phyloP scores from a whole-genome alignment of 2,888 invertebrate genomes.

The Pocota personata region DNA sequence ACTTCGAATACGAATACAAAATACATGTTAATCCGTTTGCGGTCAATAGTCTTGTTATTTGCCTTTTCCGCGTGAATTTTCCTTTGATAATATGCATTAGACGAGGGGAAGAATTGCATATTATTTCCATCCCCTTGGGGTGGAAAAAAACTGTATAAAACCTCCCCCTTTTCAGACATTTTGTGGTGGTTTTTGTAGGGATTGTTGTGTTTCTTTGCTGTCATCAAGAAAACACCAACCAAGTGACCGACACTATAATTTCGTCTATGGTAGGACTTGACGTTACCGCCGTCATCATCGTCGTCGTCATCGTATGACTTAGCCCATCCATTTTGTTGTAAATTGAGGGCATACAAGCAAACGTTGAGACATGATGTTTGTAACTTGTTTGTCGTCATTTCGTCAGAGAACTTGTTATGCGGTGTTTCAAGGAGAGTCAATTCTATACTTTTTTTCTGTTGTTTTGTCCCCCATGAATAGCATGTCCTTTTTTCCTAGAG shows the following conservation, averaged over 20 bases:
- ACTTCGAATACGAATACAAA: conserved; percentile 40
- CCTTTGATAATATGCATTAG: conserved; percentile 64
- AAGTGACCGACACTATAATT: conserved; percentile 64
- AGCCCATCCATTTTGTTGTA: conserved; percentile 56
- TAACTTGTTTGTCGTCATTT: conserved; percentile 66
- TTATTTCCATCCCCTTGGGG: conserved; percentile 50
- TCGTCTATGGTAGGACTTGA: conserved; percentile 23
- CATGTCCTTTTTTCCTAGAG: conserved; percentile 12
- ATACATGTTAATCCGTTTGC: conserved; percentile 61
- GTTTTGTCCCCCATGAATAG: conserved; percentile 11
- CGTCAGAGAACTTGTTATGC: conserved; percentile 69
- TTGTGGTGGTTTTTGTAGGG: conserved; percentile 22
- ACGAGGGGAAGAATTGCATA: conserved; percentile 37
- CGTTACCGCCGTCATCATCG: not conserved
- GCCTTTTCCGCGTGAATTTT: conserved; percentile 71
- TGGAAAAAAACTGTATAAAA: conserved; percentile 10
- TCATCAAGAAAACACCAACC: conserved; percentile 51
- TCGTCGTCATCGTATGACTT: not conserved
- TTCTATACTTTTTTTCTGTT: conserved; percentile 22
- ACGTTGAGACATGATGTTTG: conserved; percentile 70
- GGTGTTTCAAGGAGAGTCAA: conserved; percentile 54
- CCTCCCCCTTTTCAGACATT: not conserved
- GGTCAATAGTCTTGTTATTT: conserved; percentile 69
- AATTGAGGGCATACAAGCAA: conserved; percentile 72
- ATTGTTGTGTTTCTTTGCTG: conserved; percentile 41